phyloP scores from a whole-genome alignment of 2,797 vertebrate genomes.

The Dromococcyx pavoninus region DNA sequence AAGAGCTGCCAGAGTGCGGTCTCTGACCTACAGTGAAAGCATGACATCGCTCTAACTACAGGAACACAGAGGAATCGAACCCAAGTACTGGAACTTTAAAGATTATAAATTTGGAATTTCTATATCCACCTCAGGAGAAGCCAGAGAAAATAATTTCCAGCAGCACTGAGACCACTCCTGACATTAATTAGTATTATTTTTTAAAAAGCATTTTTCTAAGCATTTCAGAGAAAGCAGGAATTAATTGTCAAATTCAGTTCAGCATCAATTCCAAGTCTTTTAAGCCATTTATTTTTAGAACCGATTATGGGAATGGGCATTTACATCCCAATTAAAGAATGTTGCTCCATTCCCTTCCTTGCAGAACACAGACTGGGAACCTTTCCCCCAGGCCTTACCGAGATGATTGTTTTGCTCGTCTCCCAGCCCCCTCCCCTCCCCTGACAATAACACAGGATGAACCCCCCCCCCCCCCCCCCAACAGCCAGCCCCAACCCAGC shows the following conservation, averaged over 20 bases:
- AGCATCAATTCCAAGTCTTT: not conserved
- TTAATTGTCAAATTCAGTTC: not conserved
- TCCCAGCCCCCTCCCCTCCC: not conserved
- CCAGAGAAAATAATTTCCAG: not conserved
- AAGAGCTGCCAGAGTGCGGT: not conserved
- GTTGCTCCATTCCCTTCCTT: not conserved
- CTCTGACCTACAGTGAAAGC: not conserved
- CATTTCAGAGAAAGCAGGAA: not conserved
- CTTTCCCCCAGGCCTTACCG: not conserved
- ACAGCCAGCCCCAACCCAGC: no score
- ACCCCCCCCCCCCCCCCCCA: no score
- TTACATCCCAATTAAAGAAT: not conserved
- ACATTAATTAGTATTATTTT: not conserved
- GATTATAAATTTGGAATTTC: not conserved
- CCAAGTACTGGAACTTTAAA: not conserved
- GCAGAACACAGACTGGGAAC: not conserved
- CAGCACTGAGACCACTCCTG: not conserved
- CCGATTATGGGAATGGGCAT: not conserved
- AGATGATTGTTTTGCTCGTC: no score
- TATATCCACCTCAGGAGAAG: not conserved
- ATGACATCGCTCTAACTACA: rapidly evolving
- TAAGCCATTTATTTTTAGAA: not conserved
- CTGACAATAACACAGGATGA: no score
- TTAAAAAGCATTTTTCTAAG: not conserved
- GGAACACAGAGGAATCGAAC: not conserved